Conservation (phyloP, 1,140 invertebrate genomes). For the Bradynema listronoti region DNA sequence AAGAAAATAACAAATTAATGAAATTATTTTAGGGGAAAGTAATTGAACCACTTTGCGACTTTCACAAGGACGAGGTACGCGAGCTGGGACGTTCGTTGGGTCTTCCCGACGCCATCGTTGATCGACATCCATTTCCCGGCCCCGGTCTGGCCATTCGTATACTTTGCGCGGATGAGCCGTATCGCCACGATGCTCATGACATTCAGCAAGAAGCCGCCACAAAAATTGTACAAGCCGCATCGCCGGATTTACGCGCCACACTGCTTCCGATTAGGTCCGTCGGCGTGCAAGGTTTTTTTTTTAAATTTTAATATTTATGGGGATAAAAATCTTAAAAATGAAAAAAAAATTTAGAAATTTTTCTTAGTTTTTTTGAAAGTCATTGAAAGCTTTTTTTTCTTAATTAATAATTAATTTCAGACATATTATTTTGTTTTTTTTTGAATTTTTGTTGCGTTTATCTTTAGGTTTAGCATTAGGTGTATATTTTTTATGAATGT, state of each 20-base stretch:
- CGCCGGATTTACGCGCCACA: conserved; percentile 65
- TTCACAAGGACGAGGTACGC: conserved; percentile 95
- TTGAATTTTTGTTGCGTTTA: too few species aligned
- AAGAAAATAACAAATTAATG: too few species aligned
- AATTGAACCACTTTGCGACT: conserved; percentile 94
- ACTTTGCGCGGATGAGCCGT: conserved; percentile 90
- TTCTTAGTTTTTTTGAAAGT: too few species aligned
- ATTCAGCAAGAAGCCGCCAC: conserved; percentile 14
- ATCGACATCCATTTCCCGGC: conserved; percentile 91
- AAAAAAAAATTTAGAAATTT: too few species aligned
- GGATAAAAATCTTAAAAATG: too few species aligned
- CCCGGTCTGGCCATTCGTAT: conserved; percentile 85
- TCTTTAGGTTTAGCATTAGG: too few species aligned
- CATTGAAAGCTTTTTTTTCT: too few species aligned
- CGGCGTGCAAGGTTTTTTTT: conserved; percentile 76
- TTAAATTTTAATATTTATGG: too few species aligned
- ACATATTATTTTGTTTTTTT: too few species aligned
- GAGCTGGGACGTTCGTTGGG: conserved; percentile 76
- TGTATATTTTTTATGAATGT: too few species aligned
- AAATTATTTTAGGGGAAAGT: conserved; percentile 69
- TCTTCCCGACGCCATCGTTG: conserved; percentile 75
- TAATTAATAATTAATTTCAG: too few species aligned
- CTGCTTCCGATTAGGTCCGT: conserved; percentile 88
- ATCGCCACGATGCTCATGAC: conserved; percentile 52
- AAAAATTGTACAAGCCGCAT: conserved; percentile 21